phyloP scores from a whole-genome alignment of 2,797 vertebrate genomes.

The Helicolenus hilgendorfi region DNA sequence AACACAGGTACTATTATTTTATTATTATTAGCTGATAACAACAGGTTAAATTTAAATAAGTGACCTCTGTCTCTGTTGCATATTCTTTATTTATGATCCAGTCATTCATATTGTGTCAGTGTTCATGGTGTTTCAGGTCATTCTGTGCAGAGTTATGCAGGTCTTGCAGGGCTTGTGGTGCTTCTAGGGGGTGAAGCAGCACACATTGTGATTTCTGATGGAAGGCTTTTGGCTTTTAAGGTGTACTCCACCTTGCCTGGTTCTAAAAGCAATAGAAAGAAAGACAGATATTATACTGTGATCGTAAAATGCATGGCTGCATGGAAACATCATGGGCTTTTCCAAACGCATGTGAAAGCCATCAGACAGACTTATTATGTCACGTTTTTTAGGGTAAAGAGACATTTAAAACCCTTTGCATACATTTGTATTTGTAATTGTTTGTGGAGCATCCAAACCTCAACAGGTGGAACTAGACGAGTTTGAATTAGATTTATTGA shows the following conservation, averaged over 20 bases:
- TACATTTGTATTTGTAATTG: not conserved
- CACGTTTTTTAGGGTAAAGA: not conserved
- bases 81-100: not conserved
- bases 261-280: slow-evolving; percentile 66
- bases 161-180: slow-evolving; percentile 14
- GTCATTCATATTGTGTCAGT: not conserved
- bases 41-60: not conserved
- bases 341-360: not conserved
- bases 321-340: not conserved
- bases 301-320: not conserved
- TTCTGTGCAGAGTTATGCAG: slow-evolving; percentile 23
- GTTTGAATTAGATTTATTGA: not conserved
- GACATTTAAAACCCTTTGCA: not conserved
- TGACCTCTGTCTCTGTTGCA: not conserved
- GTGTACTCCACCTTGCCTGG: slow-evolving; percentile 70
- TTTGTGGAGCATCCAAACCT: not conserved
- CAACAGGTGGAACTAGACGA: not conserved
- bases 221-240: slow-evolving; percentile 63
- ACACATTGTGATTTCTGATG: slow-evolving; percentile 87
- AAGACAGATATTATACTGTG: not conserved
- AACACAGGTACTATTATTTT: not conserved
- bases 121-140: not conserved
- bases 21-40: not conserved
- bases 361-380: not conserved
- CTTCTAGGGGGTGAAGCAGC: slow-evolving; percentile 9